phyloP scores from a whole-genome alignment of 2,113 vertebrate species.

The Campylomormyrus numenius region DNA sequence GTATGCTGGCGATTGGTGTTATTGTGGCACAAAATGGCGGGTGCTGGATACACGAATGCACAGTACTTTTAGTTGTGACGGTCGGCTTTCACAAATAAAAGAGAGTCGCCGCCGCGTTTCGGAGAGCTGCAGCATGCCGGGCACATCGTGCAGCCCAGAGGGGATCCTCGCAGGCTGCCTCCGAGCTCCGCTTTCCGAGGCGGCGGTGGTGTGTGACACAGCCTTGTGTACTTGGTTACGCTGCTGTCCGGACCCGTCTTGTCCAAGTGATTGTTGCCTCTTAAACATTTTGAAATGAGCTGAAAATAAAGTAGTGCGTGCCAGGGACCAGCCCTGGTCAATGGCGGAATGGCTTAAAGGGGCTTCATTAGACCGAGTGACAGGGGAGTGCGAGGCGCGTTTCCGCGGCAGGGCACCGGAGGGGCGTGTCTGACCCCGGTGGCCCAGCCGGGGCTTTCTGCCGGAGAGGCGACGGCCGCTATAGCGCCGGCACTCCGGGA shows the following conservation, averaged over 20 bases:
- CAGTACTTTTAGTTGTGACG: slow-evolving; percentile 3
- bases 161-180: not conserved
- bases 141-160: not conserved
- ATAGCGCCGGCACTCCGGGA: not conserved
- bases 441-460: not conserved
- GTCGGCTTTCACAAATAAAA: not conserved
- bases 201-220: not conserved
- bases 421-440: not conserved
- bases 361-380: not conserved
- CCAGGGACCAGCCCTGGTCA: not conserved
- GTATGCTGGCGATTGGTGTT: slow-evolving; percentile 68
- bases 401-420: not conserved
- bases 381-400: not conserved
- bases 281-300: not conserved
- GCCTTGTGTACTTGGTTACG: not conserved
- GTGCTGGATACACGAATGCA: slow-evolving; percentile 57
- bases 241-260: not conserved
- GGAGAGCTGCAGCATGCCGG: not conserved
- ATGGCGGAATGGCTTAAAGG: not conserved
- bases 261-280: not conserved
- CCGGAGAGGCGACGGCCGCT: not conserved
- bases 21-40: slow-evolving; percentile 79
- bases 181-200: not conserved
- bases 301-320: not conserved
- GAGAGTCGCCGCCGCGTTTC: not conserved